Evolutionary conservation across 2,797 vertebrate species (phyloP).

Genomic region (Gadopsis marmoratus): DNA sequence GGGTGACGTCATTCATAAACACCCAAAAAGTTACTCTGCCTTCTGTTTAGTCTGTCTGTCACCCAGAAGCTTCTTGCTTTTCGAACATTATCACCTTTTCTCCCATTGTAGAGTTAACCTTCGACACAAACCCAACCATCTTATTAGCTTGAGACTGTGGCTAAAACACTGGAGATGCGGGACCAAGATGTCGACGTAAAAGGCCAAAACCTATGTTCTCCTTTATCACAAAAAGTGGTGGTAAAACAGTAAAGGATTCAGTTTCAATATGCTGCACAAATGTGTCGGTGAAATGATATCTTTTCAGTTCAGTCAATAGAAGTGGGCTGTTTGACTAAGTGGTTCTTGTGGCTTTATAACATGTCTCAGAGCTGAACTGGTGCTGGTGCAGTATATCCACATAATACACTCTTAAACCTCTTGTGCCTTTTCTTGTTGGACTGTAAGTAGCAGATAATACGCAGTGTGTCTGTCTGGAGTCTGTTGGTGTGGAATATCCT

Average conservation of each 20-base stretch:
- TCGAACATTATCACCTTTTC: neutral
- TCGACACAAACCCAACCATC: neutral
- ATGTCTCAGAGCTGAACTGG: slow-evolving; percentile 20
- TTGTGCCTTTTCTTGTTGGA: neutral
- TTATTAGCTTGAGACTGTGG: neutral
- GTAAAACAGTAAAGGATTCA: neutral
- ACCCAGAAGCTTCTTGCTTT: neutral
- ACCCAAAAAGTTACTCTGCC: neutral
- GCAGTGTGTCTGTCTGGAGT: slow-evolving; percentile 15
- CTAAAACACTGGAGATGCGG: neutral
- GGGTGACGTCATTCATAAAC: neutral
- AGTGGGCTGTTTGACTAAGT: slow-evolving; percentile 31
- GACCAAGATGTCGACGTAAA: neutral
- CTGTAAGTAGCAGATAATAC: slow-evolving; percentile 20
- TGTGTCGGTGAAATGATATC: neutral
- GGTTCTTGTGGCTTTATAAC: slow-evolving; percentile 25
- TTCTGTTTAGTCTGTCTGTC: neutral
- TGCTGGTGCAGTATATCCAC: slow-evolving; percentile 11
- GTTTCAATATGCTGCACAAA: slow-evolving; percentile 14
- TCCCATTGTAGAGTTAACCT: neutral
- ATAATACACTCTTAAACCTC: slow-evolving; percentile 38
- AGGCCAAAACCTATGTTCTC: neutral
- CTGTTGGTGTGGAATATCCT: slow-evolving; percentile 30
- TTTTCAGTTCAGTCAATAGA: neutral
- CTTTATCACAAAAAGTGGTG: neutral